These are phyloP conservation scores for Diphyllodes magnificus DNA, from an alignment of 2,113 vertebrate genomes.

Conservation along the genomic window DNA sequence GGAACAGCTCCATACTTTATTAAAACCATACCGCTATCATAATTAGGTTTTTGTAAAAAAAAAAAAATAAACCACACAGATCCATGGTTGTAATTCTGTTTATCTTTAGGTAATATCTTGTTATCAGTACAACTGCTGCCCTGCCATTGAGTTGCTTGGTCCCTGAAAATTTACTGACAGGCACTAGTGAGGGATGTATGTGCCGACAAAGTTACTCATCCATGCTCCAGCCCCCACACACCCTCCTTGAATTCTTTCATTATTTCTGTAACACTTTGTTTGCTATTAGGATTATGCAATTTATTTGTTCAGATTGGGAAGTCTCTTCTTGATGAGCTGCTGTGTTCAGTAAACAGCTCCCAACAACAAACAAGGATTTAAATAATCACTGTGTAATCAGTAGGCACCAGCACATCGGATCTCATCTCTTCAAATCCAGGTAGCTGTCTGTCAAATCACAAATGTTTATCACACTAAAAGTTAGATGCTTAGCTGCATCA, in stretches of 20 bases:
- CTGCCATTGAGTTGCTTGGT: not conserved
- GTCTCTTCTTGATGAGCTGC: constrained; percentile 52
- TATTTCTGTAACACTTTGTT: constrained; percentile 55
- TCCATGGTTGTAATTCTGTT: not conserved
- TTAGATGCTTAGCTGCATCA: not conserved
- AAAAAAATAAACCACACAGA: not conserved
- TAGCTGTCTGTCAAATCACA: constrained; percentile 47
- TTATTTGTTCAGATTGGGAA: constrained; percentile 65
- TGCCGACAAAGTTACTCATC: not conserved
- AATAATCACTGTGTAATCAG: constrained; percentile 72
- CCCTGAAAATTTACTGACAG: not conserved
- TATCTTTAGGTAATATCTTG: constrained; percentile 7
- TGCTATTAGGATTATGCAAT: constrained; percentile 51
- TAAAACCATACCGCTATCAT: constrained; percentile 4
- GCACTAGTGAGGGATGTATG: not conserved
- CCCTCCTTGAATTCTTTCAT: constrained; percentile 15
- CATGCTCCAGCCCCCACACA: not conserved
- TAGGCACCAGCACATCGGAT: constrained; percentile 31
- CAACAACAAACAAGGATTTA: constrained; percentile 67
- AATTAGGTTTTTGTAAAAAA: not conserved
- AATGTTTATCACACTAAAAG: not conserved
- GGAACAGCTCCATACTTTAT: constrained; percentile 1
- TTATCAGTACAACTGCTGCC: constrained; percentile 21
- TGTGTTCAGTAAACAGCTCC: constrained; percentile 55
- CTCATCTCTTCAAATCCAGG: constrained; percentile 46